Conservation (phyloP, 2,113 vertebrate species). For the Antechinus stuartii region DNA sequence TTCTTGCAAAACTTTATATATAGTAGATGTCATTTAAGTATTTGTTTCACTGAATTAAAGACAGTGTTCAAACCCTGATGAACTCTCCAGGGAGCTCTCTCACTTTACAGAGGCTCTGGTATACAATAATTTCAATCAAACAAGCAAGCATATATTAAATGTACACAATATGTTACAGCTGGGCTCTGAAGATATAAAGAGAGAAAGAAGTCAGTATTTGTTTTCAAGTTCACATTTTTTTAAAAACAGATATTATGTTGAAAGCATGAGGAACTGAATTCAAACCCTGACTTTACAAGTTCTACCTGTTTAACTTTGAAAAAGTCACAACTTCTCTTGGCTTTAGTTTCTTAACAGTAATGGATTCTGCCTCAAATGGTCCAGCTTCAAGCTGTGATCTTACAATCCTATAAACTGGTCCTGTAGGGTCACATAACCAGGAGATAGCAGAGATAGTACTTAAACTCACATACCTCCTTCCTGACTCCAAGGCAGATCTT, state of each 20-base stretch:
- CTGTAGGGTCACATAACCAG: neutral
- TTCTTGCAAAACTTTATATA: neutral
- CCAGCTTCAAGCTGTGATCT: neutral
- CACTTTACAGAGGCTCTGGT: neutral
- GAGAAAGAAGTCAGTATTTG: neutral
- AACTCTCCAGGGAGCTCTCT: neutral
- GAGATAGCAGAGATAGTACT: neutral
- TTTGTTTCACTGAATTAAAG: neutral
- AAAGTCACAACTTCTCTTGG: neutral
- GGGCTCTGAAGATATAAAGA: neutral
- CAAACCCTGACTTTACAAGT: neutral
- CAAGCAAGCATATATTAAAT: neutral
- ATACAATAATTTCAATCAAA: neutral
- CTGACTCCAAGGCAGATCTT: neutral
- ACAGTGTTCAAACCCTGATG: neutral
- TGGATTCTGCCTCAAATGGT: neutral
- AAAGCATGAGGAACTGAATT: neutral
- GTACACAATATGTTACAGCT: neutral
- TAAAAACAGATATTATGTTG: neutral
- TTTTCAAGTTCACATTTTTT: neutral
- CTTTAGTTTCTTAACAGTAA: neutral
- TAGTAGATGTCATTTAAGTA: neutral
- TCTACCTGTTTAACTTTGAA: neutral
- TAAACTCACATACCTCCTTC: neutral
- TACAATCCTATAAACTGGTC: neutral